These are phyloP conservation scores for Champsocephalus esox DNA, from an alignment of 2,797 vertebrate species.

Conservation along the genomic window DNA sequence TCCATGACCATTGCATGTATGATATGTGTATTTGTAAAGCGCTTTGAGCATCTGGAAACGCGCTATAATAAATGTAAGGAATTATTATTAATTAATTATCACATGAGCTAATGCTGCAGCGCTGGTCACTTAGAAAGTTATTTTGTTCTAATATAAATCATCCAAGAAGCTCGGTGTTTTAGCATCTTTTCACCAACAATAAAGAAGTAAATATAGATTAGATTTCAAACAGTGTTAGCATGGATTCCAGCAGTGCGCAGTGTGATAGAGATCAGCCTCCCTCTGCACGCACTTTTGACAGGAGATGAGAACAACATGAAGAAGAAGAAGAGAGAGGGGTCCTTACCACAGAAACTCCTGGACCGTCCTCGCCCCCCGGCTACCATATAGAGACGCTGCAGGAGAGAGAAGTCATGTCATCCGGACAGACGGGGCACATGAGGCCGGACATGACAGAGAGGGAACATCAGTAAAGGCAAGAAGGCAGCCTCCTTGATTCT, in stretches of 20 bases:
- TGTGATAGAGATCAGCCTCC: no score
- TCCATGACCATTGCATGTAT: no score
- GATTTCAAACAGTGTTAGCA: neutral
- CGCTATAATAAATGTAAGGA: no score
- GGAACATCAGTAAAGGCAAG: conserved; percentile 18
- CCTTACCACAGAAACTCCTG: conserved; percentile 86
- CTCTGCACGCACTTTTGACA: conserved; percentile 53
- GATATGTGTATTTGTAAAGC: no score
- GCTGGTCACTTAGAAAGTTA: neutral
- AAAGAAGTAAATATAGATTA: neutral
- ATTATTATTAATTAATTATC: no score
- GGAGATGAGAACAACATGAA: conserved; percentile 22
- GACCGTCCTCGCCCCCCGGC: conserved; percentile 75
- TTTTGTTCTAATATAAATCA: neutral
- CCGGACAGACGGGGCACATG: neutral
- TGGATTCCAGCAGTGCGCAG: neutral
- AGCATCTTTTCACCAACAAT: neutral
- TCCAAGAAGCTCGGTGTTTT: neutral
- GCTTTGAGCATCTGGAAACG: no score
- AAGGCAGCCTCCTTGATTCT: conserved; percentile 3
- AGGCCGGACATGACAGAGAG: conserved; percentile 14
- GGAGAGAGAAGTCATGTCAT: conserved; percentile 44
- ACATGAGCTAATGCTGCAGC: neutral
- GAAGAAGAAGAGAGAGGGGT: conserved; percentile 11
- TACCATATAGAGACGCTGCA: conserved; percentile 80